Evolutionary conservation across 2,113 vertebrate genomes (phyloP).

Genomic region (Lota lota): DNA sequence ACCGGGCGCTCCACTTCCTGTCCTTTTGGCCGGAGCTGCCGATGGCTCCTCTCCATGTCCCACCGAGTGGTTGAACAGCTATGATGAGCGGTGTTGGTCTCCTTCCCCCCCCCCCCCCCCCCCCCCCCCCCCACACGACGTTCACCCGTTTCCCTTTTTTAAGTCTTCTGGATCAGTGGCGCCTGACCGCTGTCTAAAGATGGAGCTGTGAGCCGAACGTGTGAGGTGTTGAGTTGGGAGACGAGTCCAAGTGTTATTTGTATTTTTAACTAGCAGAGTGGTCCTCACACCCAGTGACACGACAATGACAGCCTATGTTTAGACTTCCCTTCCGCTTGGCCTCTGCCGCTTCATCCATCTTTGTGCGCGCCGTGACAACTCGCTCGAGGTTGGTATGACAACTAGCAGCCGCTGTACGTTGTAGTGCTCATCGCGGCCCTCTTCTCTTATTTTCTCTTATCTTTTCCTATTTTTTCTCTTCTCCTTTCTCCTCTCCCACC

Average conservation of each 20-base stretch:
- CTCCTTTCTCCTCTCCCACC: background rate
- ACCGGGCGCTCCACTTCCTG: too few relatives aligned
- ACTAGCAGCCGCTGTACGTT: constrained; percentile 27
- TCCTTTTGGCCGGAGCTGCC: too few relatives aligned
- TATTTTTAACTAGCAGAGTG: background rate
- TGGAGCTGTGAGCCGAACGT: background rate
- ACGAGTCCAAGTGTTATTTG: too few relatives aligned
- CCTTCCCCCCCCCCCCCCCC: too few relatives aligned
- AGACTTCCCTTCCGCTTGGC: background rate
- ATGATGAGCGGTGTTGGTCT: too few relatives aligned
- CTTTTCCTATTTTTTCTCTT: too few relatives aligned
- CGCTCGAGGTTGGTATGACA: constrained; percentile 3
- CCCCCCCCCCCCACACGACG: too few relatives aligned
- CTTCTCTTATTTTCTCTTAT: background rate
- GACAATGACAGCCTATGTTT: background rate
- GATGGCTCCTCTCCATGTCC: too few relatives aligned
- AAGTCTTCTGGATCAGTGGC: background rate
- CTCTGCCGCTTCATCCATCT: constrained; percentile 7
- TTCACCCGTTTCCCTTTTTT: too few relatives aligned
- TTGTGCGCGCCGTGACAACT: constrained; percentile 9
- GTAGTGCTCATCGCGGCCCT: background rate
- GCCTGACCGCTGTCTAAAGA: background rate
- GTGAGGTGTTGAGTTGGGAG: too few relatives aligned
- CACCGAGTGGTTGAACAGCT: too few relatives aligned
- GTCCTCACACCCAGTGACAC: background rate